Evolutionary conservation across 2,888 invertebrate genomes (phyloP), one percentile per base, ranked within the genome.

Genomic region (Trachelus tabidus): DNA sequence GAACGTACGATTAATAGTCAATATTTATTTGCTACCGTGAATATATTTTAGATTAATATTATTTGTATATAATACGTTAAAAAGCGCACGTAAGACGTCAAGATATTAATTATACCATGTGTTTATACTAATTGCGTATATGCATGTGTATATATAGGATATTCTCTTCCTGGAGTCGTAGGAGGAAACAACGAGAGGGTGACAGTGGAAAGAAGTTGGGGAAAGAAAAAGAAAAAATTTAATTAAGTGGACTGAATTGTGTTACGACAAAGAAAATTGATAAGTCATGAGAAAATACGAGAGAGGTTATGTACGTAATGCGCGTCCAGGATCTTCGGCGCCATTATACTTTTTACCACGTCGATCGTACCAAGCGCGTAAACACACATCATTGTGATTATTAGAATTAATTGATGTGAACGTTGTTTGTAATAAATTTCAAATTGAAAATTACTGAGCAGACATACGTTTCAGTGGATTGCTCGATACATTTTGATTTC

Each of bases 381-480:
- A 31, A 71, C 33, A 71, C 71, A 31, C 75, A 81, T 81, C 81
- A 83, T 83, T 84, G 85, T 86, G 85, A 86, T 83, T 85, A 84
- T 77, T 83, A 83, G 81, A 78, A 79, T 73, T 81, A 82, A 87
- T 83, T 85, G 83, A 85, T 85, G 84, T 82, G 81, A 82, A 86
- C 81, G 76, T 81, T 86, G 84, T 87, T 87, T 87, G 82, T 86
- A 87, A 86, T 87, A 86, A 87, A 87, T 79, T 85, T 77, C 73
- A 79, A 56, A 77, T 68, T 76, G 83, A 86, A 85, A 69, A 69
- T 68, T 56, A 40, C 6, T 15, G 15, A 40, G 40, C 6, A 40
- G 6, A 6, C 15, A 15, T 15, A 15, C 15, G 40, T 40, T 40
- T 40, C 4, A 0, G 15, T 15, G 4, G 0, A 0, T 6, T 15